Percentiles rank a stretch among this genome's conserved stretches.
These are phyloP conservation scores for Torymus aiolomorphi DNA, from an alignment of 2,888 invertebrate species.

Conservation along the genomic window DNA sequence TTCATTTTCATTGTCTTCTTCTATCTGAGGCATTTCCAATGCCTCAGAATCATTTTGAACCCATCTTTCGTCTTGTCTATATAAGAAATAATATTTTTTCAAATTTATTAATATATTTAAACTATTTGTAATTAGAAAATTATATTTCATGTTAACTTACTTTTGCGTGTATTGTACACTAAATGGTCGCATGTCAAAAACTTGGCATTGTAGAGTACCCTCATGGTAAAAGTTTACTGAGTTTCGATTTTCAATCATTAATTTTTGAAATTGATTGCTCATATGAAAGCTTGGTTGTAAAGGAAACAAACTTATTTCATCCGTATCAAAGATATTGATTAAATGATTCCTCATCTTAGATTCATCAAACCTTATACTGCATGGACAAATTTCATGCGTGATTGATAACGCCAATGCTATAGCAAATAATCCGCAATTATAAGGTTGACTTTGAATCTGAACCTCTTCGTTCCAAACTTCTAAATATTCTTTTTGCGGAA, in stretches of 20 bases:
- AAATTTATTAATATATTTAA: no score
- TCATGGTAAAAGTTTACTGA: not conserved
- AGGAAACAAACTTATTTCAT: conserved; percentile 11
- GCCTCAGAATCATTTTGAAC: no score
- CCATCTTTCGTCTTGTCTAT: no score
- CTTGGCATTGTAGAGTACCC: not conserved
- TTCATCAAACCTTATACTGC: conserved; percentile 12
- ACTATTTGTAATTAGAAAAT: no score
- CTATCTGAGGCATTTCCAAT: no score
- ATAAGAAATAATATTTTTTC: no score
- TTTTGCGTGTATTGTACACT: no score
- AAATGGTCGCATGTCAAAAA: not conserved
- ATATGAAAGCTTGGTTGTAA: conserved; percentile 4
- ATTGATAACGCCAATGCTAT: conserved; percentile 11
- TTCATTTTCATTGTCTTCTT: no score
- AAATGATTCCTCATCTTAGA: conserved; percentile 16
- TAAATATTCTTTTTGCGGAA: conserved; percentile 19
- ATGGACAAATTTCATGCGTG: not conserved
- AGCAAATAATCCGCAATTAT: no score
- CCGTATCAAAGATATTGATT: not conserved
- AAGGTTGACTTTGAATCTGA: conserved; percentile 18
- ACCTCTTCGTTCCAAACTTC: not conserved
- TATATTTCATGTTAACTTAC: no score
- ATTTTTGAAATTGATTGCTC: not conserved
- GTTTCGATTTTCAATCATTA: not conserved